Conservation (phyloP, 2,888 invertebrate species). For the Meganola albula region DNA sequence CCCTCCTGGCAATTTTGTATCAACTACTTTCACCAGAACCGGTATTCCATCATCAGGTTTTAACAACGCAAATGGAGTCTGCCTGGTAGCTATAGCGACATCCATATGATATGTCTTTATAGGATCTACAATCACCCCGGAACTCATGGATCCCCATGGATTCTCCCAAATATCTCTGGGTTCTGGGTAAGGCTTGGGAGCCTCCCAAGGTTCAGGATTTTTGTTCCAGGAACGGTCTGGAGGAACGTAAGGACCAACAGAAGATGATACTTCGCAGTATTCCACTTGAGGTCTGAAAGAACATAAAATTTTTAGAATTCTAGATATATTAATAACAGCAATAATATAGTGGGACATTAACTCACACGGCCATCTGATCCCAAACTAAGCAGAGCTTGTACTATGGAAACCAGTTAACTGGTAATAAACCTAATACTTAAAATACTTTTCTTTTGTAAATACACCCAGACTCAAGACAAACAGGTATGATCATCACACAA, state of each 20-base stretch:
- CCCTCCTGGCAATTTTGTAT: constrained; percentile 65
- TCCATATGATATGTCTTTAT: constrained; percentile 85
- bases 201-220: constrained; percentile 33
- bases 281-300: constrained; percentile 38
- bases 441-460: too few relatives aligned
- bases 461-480: too few relatives aligned
- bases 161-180: constrained; percentile 33
- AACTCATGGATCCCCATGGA: constrained; percentile 38
- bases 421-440: too few relatives aligned
- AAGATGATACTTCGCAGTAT: constrained; percentile 61
- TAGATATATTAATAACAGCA: too few relatives aligned
- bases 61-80: constrained; percentile 84
- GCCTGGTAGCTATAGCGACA: constrained; percentile 79
- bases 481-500: too few relatives aligned
- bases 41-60: constrained; percentile 82
- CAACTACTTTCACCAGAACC: constrained; percentile 82
- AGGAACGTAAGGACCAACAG: constrained; percentile 50
- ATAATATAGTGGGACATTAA: too few relatives aligned
- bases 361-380: too few relatives aligned
- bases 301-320: too few relatives aligned
- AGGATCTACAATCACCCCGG: constrained; percentile 82
- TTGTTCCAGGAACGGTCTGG: constrained; percentile 32
- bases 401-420: too few relatives aligned
- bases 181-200: constrained; percentile 30
- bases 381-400: too few relatives aligned